Conservation (phyloP, 2,888 invertebrate species). For the Magallana nippona region DNA sequence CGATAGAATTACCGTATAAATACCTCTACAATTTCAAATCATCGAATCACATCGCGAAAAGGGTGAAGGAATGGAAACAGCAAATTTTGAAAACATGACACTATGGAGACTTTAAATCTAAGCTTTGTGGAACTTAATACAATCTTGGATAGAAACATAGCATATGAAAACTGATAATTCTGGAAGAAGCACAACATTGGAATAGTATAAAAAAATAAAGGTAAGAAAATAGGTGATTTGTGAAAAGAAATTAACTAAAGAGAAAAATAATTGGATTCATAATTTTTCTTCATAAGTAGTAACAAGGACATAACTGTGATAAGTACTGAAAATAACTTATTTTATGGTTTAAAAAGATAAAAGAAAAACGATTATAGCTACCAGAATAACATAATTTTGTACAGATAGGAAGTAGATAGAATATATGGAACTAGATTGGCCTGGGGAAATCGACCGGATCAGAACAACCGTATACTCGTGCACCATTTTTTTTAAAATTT, state of each 20-base stretch:
- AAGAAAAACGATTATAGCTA: not conserved
- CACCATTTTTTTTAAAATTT: not conserved
- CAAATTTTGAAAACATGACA: not conserved
- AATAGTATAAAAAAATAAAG: not conserved
- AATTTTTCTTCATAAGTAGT: too few species aligned
- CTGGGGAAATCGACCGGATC: not conserved
- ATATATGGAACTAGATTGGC: not conserved
- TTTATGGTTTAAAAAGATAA: not conserved
- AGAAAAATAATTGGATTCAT: too few species aligned
- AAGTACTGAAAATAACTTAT: too few species aligned
- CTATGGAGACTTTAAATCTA: not conserved
- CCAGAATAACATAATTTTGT: not conserved
- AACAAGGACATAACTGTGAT: too few species aligned
- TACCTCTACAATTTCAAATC: constrained; percentile 17
- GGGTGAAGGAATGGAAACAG: not conserved
- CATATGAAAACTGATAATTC: not conserved
- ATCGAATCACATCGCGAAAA: constrained; percentile 20
- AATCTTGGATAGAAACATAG: not conserved
- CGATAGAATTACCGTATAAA: constrained; percentile 29
- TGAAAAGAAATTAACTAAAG: too few species aligned
- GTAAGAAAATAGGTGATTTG: not conserved
- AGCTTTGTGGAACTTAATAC: not conserved
- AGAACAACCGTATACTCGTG: not conserved
- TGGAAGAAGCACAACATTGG: constrained; percentile 16
- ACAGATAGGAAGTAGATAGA: not conserved